Evolutionary conservation across 2,113 vertebrate genomes (phyloP).

Genomic region (Ailurus styani): DNA sequence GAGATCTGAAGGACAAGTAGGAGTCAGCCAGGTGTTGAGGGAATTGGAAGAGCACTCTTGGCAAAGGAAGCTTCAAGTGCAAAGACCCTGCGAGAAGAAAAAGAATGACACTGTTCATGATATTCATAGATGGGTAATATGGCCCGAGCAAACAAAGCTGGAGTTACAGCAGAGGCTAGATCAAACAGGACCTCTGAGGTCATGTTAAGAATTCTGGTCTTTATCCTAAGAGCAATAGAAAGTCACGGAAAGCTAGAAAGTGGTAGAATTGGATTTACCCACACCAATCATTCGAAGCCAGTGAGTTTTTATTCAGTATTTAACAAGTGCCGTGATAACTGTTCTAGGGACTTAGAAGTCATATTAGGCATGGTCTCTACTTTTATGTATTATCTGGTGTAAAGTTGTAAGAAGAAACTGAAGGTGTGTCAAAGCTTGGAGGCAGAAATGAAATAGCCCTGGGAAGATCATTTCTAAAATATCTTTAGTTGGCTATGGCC

Average conservation of each 20-base stretch:
- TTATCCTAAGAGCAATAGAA: neutral
- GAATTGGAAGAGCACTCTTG: neutral
- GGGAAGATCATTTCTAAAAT: neutral
- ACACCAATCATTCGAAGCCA: neutral
- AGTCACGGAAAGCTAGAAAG: neutral
- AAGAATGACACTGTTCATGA: neutral
- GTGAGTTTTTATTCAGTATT: neutral
- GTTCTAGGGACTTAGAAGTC: neutral
- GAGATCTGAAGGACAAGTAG: neutral
- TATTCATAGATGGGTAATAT: neutral
- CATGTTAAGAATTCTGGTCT: neutral
- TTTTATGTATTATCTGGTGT: neutral
- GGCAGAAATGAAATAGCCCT: neutral
- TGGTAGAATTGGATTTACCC: neutral
- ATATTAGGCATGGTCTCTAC: neutral
- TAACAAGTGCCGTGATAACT: neutral
- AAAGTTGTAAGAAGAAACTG: neutral
- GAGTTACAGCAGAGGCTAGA: neutral
- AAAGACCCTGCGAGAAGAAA: neutral
- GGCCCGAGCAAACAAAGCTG: neutral
- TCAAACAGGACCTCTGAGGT: neutral
- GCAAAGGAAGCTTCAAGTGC: neutral
- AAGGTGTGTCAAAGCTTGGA: neutral
- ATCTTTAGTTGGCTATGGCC: neutral
- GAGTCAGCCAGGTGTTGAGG: neutral